Evolutionary conservation across 2,113 vertebrate species (phyloP).

Genomic region (Podiceps cristatus): DNA sequence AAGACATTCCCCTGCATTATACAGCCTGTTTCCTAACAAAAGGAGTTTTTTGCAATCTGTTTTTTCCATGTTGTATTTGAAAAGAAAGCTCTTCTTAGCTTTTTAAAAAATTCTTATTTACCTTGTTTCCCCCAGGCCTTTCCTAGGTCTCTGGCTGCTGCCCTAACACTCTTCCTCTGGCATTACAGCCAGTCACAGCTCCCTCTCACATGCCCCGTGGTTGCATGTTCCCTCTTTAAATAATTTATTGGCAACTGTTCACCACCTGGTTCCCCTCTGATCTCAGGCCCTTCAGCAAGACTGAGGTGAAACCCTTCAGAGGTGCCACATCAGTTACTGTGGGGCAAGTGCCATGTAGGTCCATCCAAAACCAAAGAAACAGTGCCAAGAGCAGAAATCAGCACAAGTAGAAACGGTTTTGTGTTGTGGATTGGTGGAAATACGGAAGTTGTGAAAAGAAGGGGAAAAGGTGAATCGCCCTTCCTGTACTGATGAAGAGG

Average conservation of each 20-base stretch:
- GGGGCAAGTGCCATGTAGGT: not conserved
- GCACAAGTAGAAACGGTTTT: not conserved
- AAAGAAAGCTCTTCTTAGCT: not conserved
- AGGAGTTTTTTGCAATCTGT: rapidly evolving
- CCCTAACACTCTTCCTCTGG: not conserved
- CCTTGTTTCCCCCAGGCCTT: not conserved
- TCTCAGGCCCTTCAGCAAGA: not conserved
- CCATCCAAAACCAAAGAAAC: not conserved
- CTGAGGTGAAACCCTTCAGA: not conserved
- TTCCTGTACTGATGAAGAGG: not conserved
- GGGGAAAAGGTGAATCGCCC: not conserved
- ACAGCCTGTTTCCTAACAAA: not conserved
- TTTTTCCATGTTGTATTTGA: not conserved
- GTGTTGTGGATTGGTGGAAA: not conserved
- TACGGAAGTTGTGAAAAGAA: not conserved
- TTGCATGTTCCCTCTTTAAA: not conserved
- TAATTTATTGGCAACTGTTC: not conserved
- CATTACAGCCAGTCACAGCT: not conserved
- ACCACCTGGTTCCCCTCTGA: not conserved
- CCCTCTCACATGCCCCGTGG: not conserved
- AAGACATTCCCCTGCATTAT: not conserved
- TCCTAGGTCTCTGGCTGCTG: not conserved
- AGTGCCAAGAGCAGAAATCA: not conserved
- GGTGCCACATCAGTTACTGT: not conserved
- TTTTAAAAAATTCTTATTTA: not conserved